These are phyloP conservation scores for Brenthis ino DNA, from an alignment of 2,888 invertebrate species.

Conservation along the genomic window DNA sequence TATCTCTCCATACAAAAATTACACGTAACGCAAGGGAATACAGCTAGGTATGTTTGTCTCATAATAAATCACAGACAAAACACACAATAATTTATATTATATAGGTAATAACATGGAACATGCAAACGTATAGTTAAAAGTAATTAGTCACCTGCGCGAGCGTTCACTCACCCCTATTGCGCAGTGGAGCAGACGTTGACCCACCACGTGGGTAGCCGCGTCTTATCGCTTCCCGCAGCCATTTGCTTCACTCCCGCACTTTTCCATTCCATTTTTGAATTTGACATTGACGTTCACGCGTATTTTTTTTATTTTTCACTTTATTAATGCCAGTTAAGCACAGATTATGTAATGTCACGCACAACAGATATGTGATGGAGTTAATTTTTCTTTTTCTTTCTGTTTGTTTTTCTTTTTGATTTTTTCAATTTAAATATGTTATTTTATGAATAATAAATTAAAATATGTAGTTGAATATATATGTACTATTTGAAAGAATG, in stretches of 20 bases:
- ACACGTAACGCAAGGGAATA: too few relatives aligned
- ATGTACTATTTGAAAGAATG: too few relatives aligned
- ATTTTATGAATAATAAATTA: too few relatives aligned
- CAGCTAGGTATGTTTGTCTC: too few relatives aligned
- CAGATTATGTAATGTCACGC: not conserved
- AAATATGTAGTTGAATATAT: too few relatives aligned
- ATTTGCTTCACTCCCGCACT: slow-evolving; percentile 45
- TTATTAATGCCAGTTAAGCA: not conserved
- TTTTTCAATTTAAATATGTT: too few relatives aligned
- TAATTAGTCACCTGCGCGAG: slow-evolving; percentile 65
- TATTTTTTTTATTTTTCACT: not conserved
- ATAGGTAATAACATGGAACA: not conserved
- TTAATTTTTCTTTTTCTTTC: too few relatives aligned
- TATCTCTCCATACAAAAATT: too few relatives aligned
- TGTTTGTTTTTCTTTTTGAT: too few relatives aligned
- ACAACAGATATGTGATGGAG: too few relatives aligned
- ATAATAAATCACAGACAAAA: too few relatives aligned
- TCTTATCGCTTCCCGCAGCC: slow-evolving; percentile 55
- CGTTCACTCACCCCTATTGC: slow-evolving; percentile 68
- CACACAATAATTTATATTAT: too few relatives aligned
- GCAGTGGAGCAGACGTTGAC: slow-evolving; percentile 79
- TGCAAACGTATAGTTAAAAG: slow-evolving; percentile 32
- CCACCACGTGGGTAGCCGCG: slow-evolving; percentile 73
- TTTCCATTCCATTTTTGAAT: slow-evolving; percentile 38
- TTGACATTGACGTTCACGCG: slow-evolving; percentile 28